phyloP scores from a whole-genome alignment of 92 coral and sea anemone genomes.

The Palythoa heliodiscus region DNA sequence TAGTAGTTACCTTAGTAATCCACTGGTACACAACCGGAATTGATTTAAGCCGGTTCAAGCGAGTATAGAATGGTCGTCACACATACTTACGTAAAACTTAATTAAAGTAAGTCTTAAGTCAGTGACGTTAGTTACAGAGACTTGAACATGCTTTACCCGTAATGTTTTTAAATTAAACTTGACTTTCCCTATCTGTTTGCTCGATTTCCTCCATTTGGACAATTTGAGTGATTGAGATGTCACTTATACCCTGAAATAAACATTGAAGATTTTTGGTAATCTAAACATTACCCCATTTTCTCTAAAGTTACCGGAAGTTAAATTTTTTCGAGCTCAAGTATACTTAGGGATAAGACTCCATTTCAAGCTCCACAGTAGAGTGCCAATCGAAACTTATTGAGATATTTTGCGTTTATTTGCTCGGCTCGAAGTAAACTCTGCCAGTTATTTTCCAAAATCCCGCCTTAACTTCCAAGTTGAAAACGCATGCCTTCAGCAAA shows the following conservation, averaged over 20 bases:
- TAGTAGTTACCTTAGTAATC: not conserved
- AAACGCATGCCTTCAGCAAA: not conserved
- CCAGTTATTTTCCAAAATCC: not conserved
- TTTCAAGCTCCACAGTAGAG: conserved; percentile 5
- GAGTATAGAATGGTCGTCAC: not conserved
- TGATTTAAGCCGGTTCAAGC: not conserved
- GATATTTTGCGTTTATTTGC: conserved; percentile 21
- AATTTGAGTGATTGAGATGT: conserved; percentile 24
- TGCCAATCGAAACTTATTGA: conserved; percentile 4
- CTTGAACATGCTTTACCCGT: not conserved
- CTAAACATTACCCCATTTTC: not conserved
- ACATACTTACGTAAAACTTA: not conserved
- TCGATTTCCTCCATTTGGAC: conserved; percentile 14
- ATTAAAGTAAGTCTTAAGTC: not conserved
- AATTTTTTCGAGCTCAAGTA: not conserved
- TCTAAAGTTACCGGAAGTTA: not conserved
- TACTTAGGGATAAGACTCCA: not conserved
- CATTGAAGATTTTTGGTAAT: not conserved
- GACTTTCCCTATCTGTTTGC: conserved; percentile 14
- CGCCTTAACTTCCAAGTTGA: not conserved
- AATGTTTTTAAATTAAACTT: conserved; percentile 5
- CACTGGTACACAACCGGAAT: not conserved
- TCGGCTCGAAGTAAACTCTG: not conserved
- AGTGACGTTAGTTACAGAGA: not conserved
- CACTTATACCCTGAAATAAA: not conserved